phyloP scores from a whole-genome alignment of 2,797 vertebrate species.

The Arctocebus calabarensis region DNA sequence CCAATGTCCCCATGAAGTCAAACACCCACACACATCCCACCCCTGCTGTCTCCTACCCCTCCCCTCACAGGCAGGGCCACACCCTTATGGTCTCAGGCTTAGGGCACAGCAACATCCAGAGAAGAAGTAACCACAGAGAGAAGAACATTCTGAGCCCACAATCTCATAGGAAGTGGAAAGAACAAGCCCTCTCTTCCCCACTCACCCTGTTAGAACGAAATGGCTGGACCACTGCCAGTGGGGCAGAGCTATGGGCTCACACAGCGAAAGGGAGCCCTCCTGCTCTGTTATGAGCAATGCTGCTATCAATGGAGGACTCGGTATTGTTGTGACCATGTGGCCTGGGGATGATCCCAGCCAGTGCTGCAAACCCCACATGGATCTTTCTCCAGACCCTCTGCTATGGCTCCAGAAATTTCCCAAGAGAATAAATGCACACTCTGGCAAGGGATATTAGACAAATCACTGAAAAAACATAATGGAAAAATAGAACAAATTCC shows the following conservation, averaged over 20 bases:
- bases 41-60: background rate
- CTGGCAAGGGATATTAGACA: background rate
- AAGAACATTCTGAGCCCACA: background rate
- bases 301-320: no score
- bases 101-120: background rate
- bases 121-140: background rate
- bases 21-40: background rate
- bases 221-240: background rate
- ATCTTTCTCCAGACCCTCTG: background rate
- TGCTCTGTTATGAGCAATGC: background rate
- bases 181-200: background rate
- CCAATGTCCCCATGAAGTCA: background rate
- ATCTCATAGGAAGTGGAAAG: background rate
- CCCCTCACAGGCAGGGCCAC: background rate
- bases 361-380: background rate
- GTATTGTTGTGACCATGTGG: no score
- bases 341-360: no score
- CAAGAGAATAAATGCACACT: background rate
- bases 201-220: background rate
- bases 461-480: background rate
- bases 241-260: background rate
- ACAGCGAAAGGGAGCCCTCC: background rate
- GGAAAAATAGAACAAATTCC: background rate
- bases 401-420: background rate
- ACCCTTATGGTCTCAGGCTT: background rate